These are phyloP conservation scores for Drusus annulatus DNA, from an alignment of 1,140 invertebrate species.

Conservation along the genomic window DNA sequence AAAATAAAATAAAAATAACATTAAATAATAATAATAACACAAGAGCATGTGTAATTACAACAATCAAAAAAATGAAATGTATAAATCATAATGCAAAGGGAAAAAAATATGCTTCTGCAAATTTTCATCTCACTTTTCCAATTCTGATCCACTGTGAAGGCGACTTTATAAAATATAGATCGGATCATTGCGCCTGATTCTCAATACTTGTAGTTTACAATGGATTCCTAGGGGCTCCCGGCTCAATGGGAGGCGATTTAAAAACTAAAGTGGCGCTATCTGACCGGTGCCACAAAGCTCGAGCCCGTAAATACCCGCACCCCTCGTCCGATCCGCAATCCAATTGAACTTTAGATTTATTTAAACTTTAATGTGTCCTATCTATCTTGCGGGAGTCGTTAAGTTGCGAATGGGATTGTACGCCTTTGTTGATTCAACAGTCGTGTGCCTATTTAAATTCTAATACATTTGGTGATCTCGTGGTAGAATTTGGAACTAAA, in stretches of 20 bases:
- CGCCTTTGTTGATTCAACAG: no score
- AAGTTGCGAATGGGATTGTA: neutral
- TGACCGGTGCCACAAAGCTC: constrained; percentile 52
- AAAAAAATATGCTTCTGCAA: no score
- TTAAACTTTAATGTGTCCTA: constrained; percentile 31
- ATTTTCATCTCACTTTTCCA: neutral
- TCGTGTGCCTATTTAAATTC: no score
- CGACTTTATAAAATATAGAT: neutral
- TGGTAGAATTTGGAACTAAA: no score
- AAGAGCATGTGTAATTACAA: no score
- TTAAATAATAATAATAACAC: no score
- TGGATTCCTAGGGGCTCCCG: constrained; percentile 38
- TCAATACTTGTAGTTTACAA: constrained; percentile 59
- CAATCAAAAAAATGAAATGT: no score
- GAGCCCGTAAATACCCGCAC: constrained; percentile 49
- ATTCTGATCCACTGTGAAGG: neutral
- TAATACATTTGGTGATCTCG: no score
- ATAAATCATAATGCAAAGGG: no score
- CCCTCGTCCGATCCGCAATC: constrained; percentile 30
- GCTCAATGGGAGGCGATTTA: constrained; percentile 57
- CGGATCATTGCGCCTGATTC: constrained; percentile 34
- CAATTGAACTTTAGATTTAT: constrained; percentile 31
- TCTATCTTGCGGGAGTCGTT: constrained; percentile 19
- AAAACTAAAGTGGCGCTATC: constrained; percentile 58
- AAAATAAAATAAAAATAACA: no score